Percentiles rank a stretch among this genome's conserved stretches.
Evolutionary conservation across 2,888 invertebrate species (phyloP).

Genomic region (Dicyrtoma fusca): DNA sequence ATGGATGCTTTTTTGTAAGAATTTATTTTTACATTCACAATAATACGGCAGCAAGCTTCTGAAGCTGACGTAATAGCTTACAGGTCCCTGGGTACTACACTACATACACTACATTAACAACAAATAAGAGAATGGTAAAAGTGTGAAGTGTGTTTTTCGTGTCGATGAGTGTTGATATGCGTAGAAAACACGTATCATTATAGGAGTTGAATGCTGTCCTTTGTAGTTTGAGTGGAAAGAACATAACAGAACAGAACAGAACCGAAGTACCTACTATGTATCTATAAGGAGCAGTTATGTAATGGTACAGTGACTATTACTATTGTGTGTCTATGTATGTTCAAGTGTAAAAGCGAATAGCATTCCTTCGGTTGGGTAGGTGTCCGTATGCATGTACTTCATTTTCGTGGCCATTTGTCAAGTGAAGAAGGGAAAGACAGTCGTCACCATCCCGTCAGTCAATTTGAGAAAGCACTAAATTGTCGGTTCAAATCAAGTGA

Average conservation of each 20-base stretch:
- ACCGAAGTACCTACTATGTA: not conserved
- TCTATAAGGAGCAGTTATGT: too few species aligned
- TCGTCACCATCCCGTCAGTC: slow-evolving; percentile 40
- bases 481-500: slow-evolving; percentile 39
- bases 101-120: too few species aligned
- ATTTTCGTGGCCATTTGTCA: slow-evolving; percentile 36
- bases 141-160: not conserved
- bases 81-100: too few species aligned
- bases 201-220: slow-evolving; percentile 16
- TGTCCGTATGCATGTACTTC: slow-evolving; percentile 29
- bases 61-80: too few species aligned
- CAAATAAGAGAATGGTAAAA: not conserved
- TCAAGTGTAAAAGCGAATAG: not conserved
- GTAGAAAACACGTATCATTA: not conserved
- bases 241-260: too few species aligned
- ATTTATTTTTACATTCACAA: too few species aligned
- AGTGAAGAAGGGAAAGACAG: slow-evolving; percentile 33
- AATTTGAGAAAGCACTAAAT: slow-evolving; percentile 38
- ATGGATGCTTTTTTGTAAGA: too few species aligned
- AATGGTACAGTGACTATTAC: too few species aligned
- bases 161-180: not conserved
- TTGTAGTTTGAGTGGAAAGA: not conserved
- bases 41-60: too few species aligned
- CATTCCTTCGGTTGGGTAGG: too few species aligned
- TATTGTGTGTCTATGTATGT: not conserved